Conservation (phyloP, 2,113 vertebrate species). For the Rhea pennata region DNA sequence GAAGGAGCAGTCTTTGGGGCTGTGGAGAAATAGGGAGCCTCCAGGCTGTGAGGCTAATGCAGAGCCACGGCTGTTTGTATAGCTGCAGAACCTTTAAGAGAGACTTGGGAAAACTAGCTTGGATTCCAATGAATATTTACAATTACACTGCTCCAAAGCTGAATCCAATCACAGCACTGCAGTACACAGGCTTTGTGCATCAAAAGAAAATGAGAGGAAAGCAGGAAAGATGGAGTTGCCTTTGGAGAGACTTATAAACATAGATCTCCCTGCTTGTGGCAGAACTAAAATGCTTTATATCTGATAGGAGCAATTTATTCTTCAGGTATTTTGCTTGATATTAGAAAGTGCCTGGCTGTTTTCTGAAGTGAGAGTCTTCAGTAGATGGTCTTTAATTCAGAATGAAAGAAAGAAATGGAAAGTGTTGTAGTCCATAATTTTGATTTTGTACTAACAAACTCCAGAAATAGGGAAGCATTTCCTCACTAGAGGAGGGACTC, state of each 20-base stretch:
- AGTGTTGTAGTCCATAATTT: slow-evolving; percentile 43
- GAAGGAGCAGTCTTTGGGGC: slow-evolving; percentile 54
- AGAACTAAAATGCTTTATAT: slow-evolving; percentile 78
- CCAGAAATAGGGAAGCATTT: slow-evolving; percentile 28
- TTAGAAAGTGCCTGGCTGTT: slow-evolving; percentile 63
- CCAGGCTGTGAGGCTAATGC: slow-evolving; percentile 61
- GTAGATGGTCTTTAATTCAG: slow-evolving; percentile 65
- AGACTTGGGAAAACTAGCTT: slow-evolving; percentile 69
- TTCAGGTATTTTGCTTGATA: slow-evolving; percentile 72
- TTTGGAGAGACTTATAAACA: slow-evolving; percentile 78
- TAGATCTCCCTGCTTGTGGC: slow-evolving; percentile 75
- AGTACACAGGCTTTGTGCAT: slow-evolving; percentile 74
- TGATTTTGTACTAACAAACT: slow-evolving; percentile 40
- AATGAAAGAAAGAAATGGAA: slow-evolving; percentile 55
- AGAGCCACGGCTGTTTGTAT: slow-evolving; percentile 71
- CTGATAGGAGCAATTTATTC: slow-evolving; percentile 79
- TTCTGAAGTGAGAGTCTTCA: slow-evolving; percentile 74
- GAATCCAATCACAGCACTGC: slow-evolving; percentile 75
- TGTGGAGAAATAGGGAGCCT: slow-evolving; percentile 61
- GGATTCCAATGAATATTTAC: slow-evolving; percentile 83
- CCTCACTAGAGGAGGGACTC: not conserved
- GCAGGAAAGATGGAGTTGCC: slow-evolving; percentile 76
- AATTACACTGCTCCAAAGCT: slow-evolving; percentile 71
- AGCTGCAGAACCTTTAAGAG: slow-evolving; percentile 74
- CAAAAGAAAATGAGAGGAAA: slow-evolving; percentile 78